phyloP scores from a whole-genome alignment of 2,888 invertebrate genomes.

The Synergus japonicus region DNA sequence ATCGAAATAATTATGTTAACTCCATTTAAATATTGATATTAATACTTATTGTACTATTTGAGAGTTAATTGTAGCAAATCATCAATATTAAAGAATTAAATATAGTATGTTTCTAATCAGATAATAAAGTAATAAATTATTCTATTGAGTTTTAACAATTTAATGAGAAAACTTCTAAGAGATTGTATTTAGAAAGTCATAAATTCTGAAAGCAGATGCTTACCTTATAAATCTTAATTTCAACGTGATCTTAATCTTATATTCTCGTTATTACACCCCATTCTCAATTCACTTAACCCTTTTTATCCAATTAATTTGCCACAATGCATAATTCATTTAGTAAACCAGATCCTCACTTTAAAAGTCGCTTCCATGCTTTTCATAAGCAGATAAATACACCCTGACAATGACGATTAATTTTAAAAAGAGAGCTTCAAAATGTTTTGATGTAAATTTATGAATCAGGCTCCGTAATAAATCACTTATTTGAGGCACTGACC shows the following conservation, averaged over 20 bases:
- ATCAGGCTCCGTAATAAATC: neutral
- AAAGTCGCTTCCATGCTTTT: neutral
- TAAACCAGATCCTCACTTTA: neutral
- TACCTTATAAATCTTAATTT: neutral
- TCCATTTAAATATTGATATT: no score
- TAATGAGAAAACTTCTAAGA: no score
- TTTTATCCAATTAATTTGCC: neutral
- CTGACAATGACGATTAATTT: constrained; percentile 3
- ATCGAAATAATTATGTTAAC: no score
- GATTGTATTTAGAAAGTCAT: no score
- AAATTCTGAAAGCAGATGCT: neutral
- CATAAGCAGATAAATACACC: neutral
- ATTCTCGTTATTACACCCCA: neutral
- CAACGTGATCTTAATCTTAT: neutral
- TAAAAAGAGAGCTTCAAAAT: neutral
- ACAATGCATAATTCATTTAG: neutral
- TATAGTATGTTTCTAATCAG: no score
- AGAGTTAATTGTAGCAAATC: neutral
- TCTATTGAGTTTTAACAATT: no score
- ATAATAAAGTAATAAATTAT: no score
- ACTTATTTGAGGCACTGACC: constrained; percentile 13
- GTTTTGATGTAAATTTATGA: constrained; percentile 17
- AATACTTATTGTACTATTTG: neutral
- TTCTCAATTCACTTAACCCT: neutral
- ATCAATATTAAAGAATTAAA: no score